Evolutionary conservation across 53 echinoderm and acorn worm genomes (phyloP).

Genomic region (Temnopleurus reevesii): DNA sequence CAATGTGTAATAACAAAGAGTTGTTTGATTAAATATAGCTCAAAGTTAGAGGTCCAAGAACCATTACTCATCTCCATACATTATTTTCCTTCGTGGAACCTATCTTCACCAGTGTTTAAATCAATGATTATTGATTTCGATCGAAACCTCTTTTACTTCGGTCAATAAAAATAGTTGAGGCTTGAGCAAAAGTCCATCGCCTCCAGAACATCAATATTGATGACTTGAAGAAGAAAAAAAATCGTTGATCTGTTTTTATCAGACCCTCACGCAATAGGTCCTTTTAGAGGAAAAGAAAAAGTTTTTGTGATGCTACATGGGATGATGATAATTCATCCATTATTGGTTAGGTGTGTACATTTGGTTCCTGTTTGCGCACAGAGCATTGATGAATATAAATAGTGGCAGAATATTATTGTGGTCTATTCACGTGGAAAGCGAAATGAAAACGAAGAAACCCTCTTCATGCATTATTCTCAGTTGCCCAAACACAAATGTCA

Average conservation of each 20-base stretch:
- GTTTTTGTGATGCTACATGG: neutral
- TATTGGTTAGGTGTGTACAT: neutral
- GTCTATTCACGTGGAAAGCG: neutral
- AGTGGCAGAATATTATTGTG: no score
- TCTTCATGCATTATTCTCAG: no score
- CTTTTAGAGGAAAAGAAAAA: neutral
- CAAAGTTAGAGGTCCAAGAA: no score
- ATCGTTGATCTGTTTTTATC: conserved; percentile 35
- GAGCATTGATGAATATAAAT: neutral
- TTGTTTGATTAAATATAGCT: no score
- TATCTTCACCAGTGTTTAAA: neutral
- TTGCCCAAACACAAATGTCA: no score
- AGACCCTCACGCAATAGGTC: neutral
- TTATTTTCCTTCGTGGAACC: neutral
- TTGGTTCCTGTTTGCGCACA: neutral
- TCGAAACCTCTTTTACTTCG: neutral
- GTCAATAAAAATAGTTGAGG: neutral
- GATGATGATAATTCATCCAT: neutral
- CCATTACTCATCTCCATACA: no score
- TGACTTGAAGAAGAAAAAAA: conserved; percentile 12
- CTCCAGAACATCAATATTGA: conserved; percentile 17
- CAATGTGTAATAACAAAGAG: no score
- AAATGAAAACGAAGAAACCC: no score
- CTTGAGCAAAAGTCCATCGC: neutral
- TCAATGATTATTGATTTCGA: neutral